Conservation (phyloP, 2,113 vertebrate genomes). For the Pollachius pollachius region DNA sequence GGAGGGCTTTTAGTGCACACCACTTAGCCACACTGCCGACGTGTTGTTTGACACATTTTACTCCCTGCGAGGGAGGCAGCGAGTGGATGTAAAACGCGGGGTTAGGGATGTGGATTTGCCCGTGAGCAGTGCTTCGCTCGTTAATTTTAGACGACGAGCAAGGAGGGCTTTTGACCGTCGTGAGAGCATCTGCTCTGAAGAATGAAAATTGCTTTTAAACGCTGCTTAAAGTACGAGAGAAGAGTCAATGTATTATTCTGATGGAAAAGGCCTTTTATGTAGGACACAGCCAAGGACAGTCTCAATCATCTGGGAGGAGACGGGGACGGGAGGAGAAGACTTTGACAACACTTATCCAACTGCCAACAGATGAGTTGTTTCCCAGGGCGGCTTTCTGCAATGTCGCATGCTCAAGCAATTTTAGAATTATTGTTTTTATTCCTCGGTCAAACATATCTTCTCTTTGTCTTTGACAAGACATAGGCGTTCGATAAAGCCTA, state of each 20-base stretch:
- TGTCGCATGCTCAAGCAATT: background rate
- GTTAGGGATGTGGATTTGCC: constrained; percentile 54
- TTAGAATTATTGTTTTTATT: background rate
- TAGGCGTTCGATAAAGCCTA: background rate
- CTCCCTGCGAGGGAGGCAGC: constrained; percentile 41
- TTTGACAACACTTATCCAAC: constrained; percentile 6
- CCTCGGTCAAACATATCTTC: background rate
- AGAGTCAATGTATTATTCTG: constrained; percentile 40
- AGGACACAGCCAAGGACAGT: constrained; percentile 14
- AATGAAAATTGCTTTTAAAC: constrained; percentile 54
- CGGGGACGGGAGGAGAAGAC: constrained; percentile 15
- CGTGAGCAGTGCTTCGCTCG: constrained; percentile 49
- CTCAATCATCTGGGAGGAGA: constrained; percentile 4
- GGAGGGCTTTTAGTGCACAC: constrained; percentile 40
- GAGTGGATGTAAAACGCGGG: constrained; percentile 56
- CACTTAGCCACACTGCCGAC: constrained; percentile 46
- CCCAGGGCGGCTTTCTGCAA: background rate
- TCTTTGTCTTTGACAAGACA: background rate
- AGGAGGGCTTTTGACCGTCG: constrained; percentile 26
- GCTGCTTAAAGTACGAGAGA: constrained; percentile 34
- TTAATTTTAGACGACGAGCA: constrained; percentile 66
- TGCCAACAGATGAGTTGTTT: constrained; percentile 1
- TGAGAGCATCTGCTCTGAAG: constrained; percentile 43
- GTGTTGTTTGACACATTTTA: constrained; percentile 55
- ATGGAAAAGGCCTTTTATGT: constrained; percentile 27